Evolutionary conservation across 1,140 invertebrate species (phyloP), one percentile per base, ranked within the genome.

Genomic region (Pteromalus puparum): DNA sequence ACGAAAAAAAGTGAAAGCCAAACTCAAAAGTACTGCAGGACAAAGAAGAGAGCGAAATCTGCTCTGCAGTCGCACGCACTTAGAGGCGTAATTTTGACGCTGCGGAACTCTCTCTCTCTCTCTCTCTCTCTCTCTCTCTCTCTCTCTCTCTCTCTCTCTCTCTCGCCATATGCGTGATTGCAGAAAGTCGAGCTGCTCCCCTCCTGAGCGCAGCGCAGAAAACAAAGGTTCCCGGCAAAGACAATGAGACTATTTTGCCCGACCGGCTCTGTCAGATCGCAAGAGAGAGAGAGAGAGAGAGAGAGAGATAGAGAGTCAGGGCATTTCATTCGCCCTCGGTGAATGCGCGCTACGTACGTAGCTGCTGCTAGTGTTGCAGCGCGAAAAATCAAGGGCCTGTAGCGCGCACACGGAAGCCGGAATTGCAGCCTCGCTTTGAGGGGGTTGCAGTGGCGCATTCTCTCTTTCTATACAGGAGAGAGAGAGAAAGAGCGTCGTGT

Each of bases 201-300:
- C 30, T 0, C 53, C 0, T n/a, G n/a, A n/a, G n/a, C n/a, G n/a
- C n/a, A 7, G 30, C 26, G 68, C 30, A 72, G 12, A 61, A 83
- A 70, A 83, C 74, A 77, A 83, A 78, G 48, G 53, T 24, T 46
- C 67, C 15, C 18, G 38, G 10, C 61, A 79, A 84, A 84, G 82
- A 84, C 82, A 84, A 84, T 84, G 48, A 79, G 76, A 79, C 76
- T 84, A 84, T 84, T 84, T 84, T 79, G 48, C 73, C 34, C 73
- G 28, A n/a, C 15, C 73, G 18, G 73, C 30, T 74, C 34, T 61
- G 53, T 61, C 53, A 61, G 53, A 61, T 61, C 53, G 53, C 18
- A 42, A 74, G 73, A 42, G 73, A 34, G n/a, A n/a, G n/a, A n/a
- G n/a, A n/a, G n/a, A n/a, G n/a, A n/a, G n/a, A n/a, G n/a, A n/a